Conservation (phyloP, 1,140 invertebrate species). For the Trichonephila clavipes region DNA sequence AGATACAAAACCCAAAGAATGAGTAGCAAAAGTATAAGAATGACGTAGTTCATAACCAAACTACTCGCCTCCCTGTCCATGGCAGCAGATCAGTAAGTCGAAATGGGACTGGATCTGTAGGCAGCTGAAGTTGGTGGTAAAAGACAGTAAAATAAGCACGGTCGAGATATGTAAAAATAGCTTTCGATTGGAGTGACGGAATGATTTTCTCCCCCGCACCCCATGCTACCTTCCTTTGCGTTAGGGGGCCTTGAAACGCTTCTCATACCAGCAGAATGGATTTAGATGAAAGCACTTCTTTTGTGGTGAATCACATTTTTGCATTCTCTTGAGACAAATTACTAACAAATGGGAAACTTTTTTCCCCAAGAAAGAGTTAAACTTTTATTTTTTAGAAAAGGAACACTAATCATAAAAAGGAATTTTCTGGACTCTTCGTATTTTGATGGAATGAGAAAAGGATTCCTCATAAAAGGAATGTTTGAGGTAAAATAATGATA, state of each 20-base stretch:
- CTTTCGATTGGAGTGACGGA: constrained; percentile 67
- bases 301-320: neutral
- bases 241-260: constrained; percentile 6
- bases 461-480: too few relatives aligned
- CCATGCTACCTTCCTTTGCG: neutral
- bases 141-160: constrained; percentile 42
- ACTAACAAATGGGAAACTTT: too few relatives aligned
- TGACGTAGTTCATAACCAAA: constrained; percentile 78
- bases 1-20: constrained; percentile 78
- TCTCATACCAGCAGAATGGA: neutral
- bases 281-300: neutral
- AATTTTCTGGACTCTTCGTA: too few relatives aligned
- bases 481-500: too few relatives aligned
- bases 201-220: constrained; percentile 61
- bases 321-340: neutral
- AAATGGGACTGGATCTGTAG: constrained; percentile 7
- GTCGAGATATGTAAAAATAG: constrained; percentile 76
- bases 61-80: constrained; percentile 77
- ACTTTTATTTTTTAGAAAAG: too few relatives aligned
- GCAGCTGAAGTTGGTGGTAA: constrained; percentile 33
- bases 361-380: too few relatives aligned
- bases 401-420: too few relatives aligned
- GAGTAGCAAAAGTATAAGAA: constrained; percentile 78
- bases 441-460: too few relatives aligned
- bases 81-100: neutral